phyloP scores from a whole-genome alignment of 1,140 invertebrate species.

The Diachasmimorpha longicaudata region DNA sequence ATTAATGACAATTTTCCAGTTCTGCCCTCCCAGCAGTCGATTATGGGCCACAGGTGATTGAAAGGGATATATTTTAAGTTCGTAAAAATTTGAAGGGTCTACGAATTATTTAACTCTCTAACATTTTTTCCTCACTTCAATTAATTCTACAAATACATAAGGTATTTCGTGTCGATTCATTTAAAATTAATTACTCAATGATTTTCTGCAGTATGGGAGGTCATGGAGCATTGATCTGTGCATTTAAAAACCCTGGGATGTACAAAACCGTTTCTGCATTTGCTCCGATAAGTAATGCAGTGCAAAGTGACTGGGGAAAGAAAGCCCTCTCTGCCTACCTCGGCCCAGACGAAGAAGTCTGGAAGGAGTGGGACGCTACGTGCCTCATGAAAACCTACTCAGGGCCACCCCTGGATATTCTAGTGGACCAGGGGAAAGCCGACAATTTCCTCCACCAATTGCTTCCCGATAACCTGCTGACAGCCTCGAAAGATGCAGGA shows the following conservation, averaged over 20 bases:
- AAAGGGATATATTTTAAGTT: neutral
- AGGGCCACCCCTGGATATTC: slow-evolving; percentile 82
- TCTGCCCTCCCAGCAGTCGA: slow-evolving; percentile 70
- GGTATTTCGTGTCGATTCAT: no score
- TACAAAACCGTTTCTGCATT: slow-evolving; percentile 96
- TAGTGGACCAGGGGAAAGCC: slow-evolving; percentile 89
- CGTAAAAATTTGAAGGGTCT: no score
- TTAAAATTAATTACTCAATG: no score
- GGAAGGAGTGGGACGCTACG: slow-evolving; percentile 90
- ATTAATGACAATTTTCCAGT: slow-evolving; percentile 77
- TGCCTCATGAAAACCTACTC: slow-evolving; percentile 83
- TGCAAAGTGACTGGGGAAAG: slow-evolving; percentile 83
- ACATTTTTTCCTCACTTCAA: no score
- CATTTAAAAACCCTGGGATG: slow-evolving; percentile 88
- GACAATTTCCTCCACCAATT: slow-evolving; percentile 89
- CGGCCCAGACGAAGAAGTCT: slow-evolving; percentile 70
- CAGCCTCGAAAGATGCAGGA: slow-evolving; percentile 72
- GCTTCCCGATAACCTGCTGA: slow-evolving; percentile 84
- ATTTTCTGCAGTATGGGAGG: slow-evolving; percentile 87
- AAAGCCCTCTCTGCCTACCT: slow-evolving; percentile 90
- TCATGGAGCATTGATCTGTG: slow-evolving; percentile 92
- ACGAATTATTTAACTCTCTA: no score
- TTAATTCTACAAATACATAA: no score
- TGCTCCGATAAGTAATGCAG: slow-evolving; percentile 93
- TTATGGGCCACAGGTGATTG: slow-evolving; percentile 84